Evolutionary conservation across 64 coral and sea anemone genomes (phyloP), one percentile per base, ranked within the genome.

Genomic region (Acropora yongei): DNA sequence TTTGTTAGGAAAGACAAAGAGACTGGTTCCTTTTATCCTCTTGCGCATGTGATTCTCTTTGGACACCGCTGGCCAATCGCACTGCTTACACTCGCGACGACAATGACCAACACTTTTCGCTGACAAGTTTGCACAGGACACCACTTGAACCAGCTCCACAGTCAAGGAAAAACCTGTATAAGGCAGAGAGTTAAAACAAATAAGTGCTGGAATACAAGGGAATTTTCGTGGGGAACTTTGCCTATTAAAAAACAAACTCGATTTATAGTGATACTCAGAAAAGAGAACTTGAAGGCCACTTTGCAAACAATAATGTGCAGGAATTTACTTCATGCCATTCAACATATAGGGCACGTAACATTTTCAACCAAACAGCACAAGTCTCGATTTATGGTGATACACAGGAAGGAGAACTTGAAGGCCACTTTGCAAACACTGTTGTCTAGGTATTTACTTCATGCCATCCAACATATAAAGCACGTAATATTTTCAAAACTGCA

Each of bases 101-200:
- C 76, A 83, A 39, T 90, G 87, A 49, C 67, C 76, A 80, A 42
- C 41, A 85, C 44, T 88, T 90, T 17, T 90, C 91, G 12, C 67
- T 75, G 68, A 83, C 83, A 5, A 98, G 66, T 86, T 93, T 90
- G 65, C 96, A 98, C 8, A 90, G 90, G 6, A 95, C 85, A 39
- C 96, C 91, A 40, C 94, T 98, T 16, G 93, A 93, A 8, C 96
- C 96, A 17, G 96, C 96, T 74, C 96, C 96, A 74, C 96, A 98
- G 44, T 98, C 96, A 65, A 93, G 96, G 53, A 98, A 98, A 84
- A 98, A 98, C 49, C 96, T 98, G 42, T 63, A 3, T 63, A 14
- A 14, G 3, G 12, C 60, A 20, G 76, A 84, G 30, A 74, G 66
- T n/a, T n/a, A n/a, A n/a, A n/a, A n/a, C n/a, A n/a, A n/a, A n/a